Evolutionary conservation across 2,888 invertebrate genomes (phyloP).

Genomic region (Eristalinus sepulchralis): DNA sequence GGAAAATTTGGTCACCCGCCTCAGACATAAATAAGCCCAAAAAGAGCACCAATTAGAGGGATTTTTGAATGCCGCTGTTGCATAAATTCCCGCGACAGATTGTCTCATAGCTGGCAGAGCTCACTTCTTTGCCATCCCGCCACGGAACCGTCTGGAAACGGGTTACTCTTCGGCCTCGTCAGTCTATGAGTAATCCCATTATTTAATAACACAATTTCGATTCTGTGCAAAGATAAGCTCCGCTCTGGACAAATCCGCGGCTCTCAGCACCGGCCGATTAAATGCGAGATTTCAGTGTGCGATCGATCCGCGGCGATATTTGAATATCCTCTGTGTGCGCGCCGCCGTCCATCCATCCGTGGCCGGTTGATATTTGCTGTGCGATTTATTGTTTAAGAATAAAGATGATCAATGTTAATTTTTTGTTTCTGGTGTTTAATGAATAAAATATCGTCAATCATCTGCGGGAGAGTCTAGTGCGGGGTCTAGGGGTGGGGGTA

Average conservation of each 20-base stretch:
- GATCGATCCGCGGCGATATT: neutral
- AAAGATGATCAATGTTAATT: conserved; percentile 34
- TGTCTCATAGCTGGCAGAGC: conserved; percentile 29
- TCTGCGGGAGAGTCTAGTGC: neutral
- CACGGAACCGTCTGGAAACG: neutral
- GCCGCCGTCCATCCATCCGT: neutral
- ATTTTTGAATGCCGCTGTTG: neutral
- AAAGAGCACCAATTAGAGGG: neutral
- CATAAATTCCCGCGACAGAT: neutral
- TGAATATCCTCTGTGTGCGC: neutral
- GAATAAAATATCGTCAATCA: conserved; percentile 11
- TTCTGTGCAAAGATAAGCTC: conserved; percentile 12
- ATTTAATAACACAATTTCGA: conserved; percentile 16
- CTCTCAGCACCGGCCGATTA: conserved; percentile 5
- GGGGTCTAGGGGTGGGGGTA: neutral
- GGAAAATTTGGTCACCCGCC: conserved; percentile 7
- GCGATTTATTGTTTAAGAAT: conserved; percentile 33
- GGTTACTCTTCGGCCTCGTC: neutral
- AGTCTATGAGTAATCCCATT: conserved; percentile 47
- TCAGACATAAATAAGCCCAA: neutral
- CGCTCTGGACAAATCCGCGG: conserved; percentile 29
- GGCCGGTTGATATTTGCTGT: neutral
- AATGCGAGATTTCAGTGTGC: conserved; percentile 11
- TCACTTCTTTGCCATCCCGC: conserved; percentile 20
- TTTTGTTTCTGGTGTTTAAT: neutral